Conservation (phyloP, 2,888 invertebrate genomes). For the Galerucella pusilla region DNA sequence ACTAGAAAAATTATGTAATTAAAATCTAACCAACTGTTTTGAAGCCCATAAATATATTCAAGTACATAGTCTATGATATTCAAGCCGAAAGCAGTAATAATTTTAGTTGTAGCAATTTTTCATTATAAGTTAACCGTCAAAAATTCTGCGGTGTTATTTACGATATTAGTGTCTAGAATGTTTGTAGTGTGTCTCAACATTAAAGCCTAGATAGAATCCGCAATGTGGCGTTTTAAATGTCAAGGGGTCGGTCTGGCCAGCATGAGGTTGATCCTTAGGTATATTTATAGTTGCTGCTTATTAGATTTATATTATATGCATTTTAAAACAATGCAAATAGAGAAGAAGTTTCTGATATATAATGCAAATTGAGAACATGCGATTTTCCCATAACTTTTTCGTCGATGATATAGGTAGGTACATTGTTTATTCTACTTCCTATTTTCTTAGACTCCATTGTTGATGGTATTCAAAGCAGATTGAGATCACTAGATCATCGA, state of each 20-base stretch:
- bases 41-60: neutral
- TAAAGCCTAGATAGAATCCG: constrained; percentile 41
- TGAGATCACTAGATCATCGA: constrained; percentile 21
- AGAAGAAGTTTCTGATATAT: constrained; percentile 41
- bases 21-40: neutral
- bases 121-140: constrained; percentile 2
- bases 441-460: constrained; percentile 42
- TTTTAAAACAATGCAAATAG: constrained; percentile 43
- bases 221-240: constrained; percentile 54
- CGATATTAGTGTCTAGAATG: constrained; percentile 31
- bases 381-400: constrained; percentile 45
- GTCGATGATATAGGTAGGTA: constrained; percentile 25
- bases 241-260: constrained; percentile 56
- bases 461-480: constrained; percentile 21
- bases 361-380: constrained; percentile 45
- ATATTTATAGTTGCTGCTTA: constrained; percentile 53
- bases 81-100: constrained; percentile 14
- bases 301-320: constrained; percentile 46
- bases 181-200: constrained; percentile 35
- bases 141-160: constrained; percentile 31
- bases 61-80: neutral
- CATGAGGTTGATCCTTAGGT: constrained; percentile 51
- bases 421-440: constrained; percentile 39
- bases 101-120: constrained; percentile 16
- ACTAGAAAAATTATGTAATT: neutral